Percentiles rank a stretch among this genome's conserved stretches.
phyloP scores from a whole-genome alignment of 2,888 invertebrate species.

The Myathropa florea region DNA sequence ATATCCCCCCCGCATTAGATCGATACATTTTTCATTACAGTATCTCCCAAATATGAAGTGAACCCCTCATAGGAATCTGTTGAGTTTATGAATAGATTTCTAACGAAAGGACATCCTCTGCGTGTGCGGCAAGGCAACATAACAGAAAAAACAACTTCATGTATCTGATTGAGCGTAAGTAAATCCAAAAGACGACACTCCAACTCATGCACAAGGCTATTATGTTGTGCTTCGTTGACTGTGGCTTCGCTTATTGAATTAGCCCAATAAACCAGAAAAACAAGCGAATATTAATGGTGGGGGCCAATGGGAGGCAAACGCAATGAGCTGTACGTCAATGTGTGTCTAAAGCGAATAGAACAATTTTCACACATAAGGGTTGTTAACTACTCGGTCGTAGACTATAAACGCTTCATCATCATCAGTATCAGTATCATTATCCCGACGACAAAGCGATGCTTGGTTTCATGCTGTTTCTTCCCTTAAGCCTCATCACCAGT shows the following conservation, averaged over 20 bases:
- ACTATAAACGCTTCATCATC: constrained; percentile 69
- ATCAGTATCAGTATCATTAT: constrained; percentile 67
- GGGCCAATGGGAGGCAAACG: constrained; percentile 53
- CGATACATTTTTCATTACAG: constrained; percentile 80
- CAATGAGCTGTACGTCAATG: constrained; percentile 75
- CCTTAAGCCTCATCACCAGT: not conserved
- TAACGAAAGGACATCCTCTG: constrained; percentile 52
- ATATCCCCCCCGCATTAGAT: constrained; percentile 74
- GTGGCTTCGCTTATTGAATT: constrained; percentile 80
- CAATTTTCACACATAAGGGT: constrained; percentile 70
- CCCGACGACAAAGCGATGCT: constrained; percentile 50
- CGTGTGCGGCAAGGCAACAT: constrained; percentile 26
- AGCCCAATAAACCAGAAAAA: constrained; percentile 81
- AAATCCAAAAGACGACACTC: constrained; percentile 70
- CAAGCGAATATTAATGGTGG: constrained; percentile 74
- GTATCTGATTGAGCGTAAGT: constrained; percentile 81
- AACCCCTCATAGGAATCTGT: constrained; percentile 8
- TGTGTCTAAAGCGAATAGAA: constrained; percentile 70
- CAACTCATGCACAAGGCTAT: constrained; percentile 59
- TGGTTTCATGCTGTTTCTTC: constrained; percentile 28
- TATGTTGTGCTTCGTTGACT: constrained; percentile 61
- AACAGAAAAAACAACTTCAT: constrained; percentile 62
- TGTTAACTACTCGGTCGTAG: constrained; percentile 68
- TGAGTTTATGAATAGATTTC: constrained; percentile 49
- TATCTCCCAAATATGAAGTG: constrained; percentile 76